Base-by-base conservation (phyloP, 2,888 invertebrate genomes). In the Scaptomyza reducta region DNA sequence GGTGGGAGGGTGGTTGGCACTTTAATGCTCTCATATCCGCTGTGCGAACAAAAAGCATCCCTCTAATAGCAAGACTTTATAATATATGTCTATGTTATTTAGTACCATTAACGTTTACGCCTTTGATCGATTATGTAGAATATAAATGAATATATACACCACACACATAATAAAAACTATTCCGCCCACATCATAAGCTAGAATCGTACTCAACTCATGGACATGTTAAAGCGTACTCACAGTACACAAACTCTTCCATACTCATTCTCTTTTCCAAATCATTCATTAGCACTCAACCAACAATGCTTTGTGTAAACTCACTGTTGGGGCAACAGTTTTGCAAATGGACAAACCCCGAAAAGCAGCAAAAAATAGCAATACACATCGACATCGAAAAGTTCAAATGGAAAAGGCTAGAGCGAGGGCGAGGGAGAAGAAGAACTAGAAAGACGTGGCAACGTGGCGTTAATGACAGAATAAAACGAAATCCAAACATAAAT, bases 401-500 rank as follows among this genome's bases (percentile, higher is more conserved):
- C 18, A 6, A 4, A n/a, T 25, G 31, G 27, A 7, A 5, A 16
- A 31, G 27, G 27, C 13, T 7, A 22, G 51, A 29, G 31, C 7
- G 27, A 13, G 16, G 35, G 6, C 3, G 3, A 22, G 22, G 22
- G 22, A 9, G 18, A 45, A 6, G 9, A 41, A 6, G 33, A 35
- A 42, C 6, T 18, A 14, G 33, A 22, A 25, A 58, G 66, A 72
- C 40, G 56, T 75, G 71, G 84, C 75, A 79, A 82, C 76, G 64
- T 68, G 69, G 86, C 84, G 88, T 87, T 86, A 86, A 86, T 86
- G 88, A 88, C 87, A 81, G 79, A 74, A 88, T 87, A 87, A 86
- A 86, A 88, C 86, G 86, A 87, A 86, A 86, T 86, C 88, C 87
- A 79, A 88, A 86, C 86, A 86, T 86, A 88, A 88, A 86, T 86